Evolutionary conservation across 1,140 invertebrate genomes (phyloP).

Genomic region (Oryctes rhinoceros): DNA sequence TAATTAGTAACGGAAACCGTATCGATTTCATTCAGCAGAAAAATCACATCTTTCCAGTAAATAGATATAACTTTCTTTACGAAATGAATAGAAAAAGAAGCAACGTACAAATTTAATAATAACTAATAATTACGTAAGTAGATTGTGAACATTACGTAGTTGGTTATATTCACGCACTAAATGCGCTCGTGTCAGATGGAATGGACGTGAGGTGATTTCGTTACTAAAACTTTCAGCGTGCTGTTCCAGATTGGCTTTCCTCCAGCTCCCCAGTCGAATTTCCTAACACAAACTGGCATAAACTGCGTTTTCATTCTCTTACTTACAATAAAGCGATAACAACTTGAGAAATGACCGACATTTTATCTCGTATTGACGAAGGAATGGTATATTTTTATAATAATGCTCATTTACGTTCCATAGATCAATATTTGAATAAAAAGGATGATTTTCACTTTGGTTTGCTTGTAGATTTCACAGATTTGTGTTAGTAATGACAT

Average conservation of each 20-base stretch:
- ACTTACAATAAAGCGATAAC: constrained; percentile 24
- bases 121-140: constrained; percentile 32
- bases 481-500: too few species aligned
- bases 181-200: constrained; percentile 30
- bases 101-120: background rate
- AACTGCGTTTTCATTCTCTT: constrained; percentile 30
- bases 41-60: too few species aligned
- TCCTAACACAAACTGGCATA: background rate
- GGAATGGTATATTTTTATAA: background rate
- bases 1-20: too few species aligned
- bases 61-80: background rate
- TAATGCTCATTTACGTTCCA: background rate
- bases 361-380: background rate
- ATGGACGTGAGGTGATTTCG: constrained; percentile 30
- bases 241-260: constrained; percentile 14
- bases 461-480: too few species aligned
- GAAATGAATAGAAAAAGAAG: background rate
- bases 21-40: too few species aligned
- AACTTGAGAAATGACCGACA: background rate
- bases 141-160: background rate
- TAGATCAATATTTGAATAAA: too few species aligned
- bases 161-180: constrained; percentile 15
- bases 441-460: too few species aligned
- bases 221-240: constrained; percentile 33
- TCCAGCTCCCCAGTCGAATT: background rate